These are phyloP conservation scores for Boulengeromyrus knoepffleri DNA, from an alignment of 2,113 vertebrate genomes.

Conservation along the genomic window DNA sequence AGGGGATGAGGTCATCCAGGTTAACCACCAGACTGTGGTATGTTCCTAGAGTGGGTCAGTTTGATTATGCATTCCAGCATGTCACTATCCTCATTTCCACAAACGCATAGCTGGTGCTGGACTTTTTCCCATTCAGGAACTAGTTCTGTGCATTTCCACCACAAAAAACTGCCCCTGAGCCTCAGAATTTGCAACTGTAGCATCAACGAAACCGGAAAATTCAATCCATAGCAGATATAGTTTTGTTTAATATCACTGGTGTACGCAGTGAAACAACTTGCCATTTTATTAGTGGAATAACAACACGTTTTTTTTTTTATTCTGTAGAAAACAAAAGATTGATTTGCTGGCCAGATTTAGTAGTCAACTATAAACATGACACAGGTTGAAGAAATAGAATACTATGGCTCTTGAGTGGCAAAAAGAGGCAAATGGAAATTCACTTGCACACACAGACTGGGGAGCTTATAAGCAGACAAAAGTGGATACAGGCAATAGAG, in stretches of 20 bases:
- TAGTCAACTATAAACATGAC: neutral
- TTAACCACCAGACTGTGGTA: constrained; percentile 71
- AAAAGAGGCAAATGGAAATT: neutral
- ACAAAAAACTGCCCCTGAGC: neutral
- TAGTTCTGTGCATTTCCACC: neutral
- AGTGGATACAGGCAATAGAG: neutral
- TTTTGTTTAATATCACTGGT: neutral
- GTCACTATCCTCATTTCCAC: neutral
- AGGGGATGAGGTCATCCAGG: constrained; percentile 71
- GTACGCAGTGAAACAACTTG: neutral
- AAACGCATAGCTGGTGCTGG: neutral
- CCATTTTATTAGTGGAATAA: neutral
- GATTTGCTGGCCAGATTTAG: neutral
- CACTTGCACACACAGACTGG: neutral
- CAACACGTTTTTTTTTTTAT: neutral
- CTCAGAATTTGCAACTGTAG: neutral
- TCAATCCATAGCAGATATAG: neutral
- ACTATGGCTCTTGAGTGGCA: neutral
- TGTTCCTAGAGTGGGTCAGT: neutral
- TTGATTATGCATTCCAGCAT: neutral
- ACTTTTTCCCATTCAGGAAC: neutral
- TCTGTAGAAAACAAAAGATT: neutral
- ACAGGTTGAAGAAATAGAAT: neutral
- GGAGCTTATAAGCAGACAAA: neutral
- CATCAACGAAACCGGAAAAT: neutral